A percentile compares a stretch with the other conserved stretches of the same genome.
phyloP scores from a whole-genome alignment of 2,888 invertebrate species.

The Heliconius hortense region DNA sequence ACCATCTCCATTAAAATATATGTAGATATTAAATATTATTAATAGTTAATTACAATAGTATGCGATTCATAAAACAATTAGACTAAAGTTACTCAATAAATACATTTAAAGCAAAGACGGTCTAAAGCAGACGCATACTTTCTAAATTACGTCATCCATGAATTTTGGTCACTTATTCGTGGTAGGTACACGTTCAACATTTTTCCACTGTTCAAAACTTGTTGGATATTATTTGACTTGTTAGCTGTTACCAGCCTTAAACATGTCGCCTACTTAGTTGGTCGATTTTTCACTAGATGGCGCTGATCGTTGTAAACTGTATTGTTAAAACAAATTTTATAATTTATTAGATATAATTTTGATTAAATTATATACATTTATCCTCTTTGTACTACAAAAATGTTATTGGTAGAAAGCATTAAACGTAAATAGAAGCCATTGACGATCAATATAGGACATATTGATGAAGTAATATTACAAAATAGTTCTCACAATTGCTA shows the following conservation, averaged over 20 bases:
- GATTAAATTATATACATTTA: too few species aligned
- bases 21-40: neutral
- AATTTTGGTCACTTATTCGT: conserved; percentile 58
- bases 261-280: conserved; percentile 6
- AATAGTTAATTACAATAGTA: neutral
- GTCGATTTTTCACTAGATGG: conserved; percentile 53
- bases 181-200: conserved; percentile 34
- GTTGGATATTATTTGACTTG: conserved; percentile 11
- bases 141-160: conserved; percentile 72
- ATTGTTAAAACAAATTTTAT: neutral
- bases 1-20: neutral
- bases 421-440: neutral
- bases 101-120: conserved; percentile 45
- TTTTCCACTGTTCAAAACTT: conserved; percentile 25
- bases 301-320: conserved; percentile 42
- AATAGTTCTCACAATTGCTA: conserved; percentile 51
- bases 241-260: neutral
- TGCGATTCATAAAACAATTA: neutral
- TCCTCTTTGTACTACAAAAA: neutral
- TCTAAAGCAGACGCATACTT: conserved; percentile 72
- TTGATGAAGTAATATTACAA: conserved; percentile 7
- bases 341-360: neutral
- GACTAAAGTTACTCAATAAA: neutral
- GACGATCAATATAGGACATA: neutral
- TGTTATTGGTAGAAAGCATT: neutral